A percentile compares a stretch with the other conserved stretches of the same genome.
These are phyloP conservation scores for Stegostoma tigrinum DNA, from an alignment of 2,113 vertebrate species.

Conservation along the genomic window DNA sequence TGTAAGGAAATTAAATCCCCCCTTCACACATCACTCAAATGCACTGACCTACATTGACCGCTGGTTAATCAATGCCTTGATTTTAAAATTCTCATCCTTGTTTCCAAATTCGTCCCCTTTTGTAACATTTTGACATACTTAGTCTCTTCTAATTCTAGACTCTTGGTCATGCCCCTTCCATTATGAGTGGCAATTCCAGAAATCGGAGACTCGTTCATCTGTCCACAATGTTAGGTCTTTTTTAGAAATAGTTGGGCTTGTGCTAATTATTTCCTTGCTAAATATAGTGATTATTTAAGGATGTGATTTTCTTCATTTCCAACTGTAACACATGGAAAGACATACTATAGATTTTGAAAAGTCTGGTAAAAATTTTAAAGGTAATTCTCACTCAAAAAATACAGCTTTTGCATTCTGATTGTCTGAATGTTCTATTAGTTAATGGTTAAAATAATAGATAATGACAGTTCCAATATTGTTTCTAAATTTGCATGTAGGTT, in stretches of 20 bases:
- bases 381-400: background rate
- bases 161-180: too few relatives aligned
- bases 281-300: background rate
- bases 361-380: background rate
- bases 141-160: too few relatives aligned
- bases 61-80: too few relatives aligned
- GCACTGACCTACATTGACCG: too few relatives aligned
- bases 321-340: background rate
- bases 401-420: background rate
- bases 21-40: too few relatives aligned
- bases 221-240: background rate
- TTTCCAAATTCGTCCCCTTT: too few relatives aligned
- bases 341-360: background rate
- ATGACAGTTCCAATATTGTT: background rate
- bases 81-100: too few relatives aligned
- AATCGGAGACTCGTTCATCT: background rate
- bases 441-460: too few relatives aligned
- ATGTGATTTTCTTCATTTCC: background rate
- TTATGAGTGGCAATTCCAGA: background rate
- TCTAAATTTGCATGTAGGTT: background rate
- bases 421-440: background rate
- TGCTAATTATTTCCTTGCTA: background rate
- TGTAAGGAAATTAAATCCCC: too few relatives aligned
- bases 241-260: background rate
- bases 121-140: too few relatives aligned